A percentile compares a stretch with the other conserved stretches of the same genome.
Conservation (phyloP, 2,888 invertebrate genomes). For the Microplitis manilae region DNA sequence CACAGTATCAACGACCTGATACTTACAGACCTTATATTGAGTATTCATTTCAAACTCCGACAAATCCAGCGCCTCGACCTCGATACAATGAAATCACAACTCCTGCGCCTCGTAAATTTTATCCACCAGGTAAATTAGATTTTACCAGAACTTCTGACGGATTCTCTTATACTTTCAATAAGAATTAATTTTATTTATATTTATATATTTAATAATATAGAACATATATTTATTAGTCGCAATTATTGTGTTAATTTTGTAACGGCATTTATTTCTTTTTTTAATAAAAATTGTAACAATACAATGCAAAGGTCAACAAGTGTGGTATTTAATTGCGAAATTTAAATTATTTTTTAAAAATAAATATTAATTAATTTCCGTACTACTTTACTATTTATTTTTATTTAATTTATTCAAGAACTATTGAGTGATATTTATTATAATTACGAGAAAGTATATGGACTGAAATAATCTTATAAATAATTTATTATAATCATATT, state of each 20-base stretch:
- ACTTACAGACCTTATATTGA: conserved; percentile 54
- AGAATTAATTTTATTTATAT: conserved; percentile 66
- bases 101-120: conserved; percentile 82
- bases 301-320: neutral
- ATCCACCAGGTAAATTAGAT: conserved; percentile 88
- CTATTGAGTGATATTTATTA: neutral
- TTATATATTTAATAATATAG: neutral
- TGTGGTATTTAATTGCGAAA: neutral
- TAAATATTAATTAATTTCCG: neutral
- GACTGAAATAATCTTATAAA: neutral
- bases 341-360: neutral
- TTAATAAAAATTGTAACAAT: neutral
- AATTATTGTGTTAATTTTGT: neutral
- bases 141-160: conserved; percentile 91
- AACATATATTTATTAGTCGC: neutral
- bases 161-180: conserved; percentile 89
- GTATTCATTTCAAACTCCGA: conserved; percentile 63
- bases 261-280: neutral
- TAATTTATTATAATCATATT: conserved; percentile 4
- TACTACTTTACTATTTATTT: neutral
- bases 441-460: neutral
- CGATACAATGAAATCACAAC: conserved; percentile 78
- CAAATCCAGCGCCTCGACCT: conserved; percentile 62
- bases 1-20: conserved; percentile 45
- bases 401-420: neutral